Conservation (phyloP, 2,113 vertebrate genomes). For the Typhlomys cinereus region DNA sequence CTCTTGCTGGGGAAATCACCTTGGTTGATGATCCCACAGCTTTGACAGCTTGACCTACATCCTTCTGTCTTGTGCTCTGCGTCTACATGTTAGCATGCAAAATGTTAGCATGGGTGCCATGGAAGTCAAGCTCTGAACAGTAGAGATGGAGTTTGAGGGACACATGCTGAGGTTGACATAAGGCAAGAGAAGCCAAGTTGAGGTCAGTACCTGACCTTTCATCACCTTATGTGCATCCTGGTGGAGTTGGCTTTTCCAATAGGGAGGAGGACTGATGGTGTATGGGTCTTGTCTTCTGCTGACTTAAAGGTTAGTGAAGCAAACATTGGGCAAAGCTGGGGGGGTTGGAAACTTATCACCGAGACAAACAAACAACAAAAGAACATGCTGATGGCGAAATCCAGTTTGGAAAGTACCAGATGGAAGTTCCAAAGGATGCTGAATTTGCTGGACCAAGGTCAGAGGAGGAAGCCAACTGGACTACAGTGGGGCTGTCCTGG, state of each 20-base stretch:
- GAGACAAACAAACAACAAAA: not conserved
- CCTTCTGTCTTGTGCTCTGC: not conserved
- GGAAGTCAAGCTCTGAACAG: not conserved
- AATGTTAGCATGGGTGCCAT: not conserved
- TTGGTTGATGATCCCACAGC: constrained; percentile 37
- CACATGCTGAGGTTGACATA: not conserved
- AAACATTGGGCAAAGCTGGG: not conserved
- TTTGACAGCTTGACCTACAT: constrained; percentile 46
- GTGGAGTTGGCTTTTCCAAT: not conserved
- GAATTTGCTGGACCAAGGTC: not conserved
- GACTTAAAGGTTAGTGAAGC: not conserved
- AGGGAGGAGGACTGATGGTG: not conserved
- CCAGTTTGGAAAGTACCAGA: not conserved
- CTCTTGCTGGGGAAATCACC: constrained; percentile 42
- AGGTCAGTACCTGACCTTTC: not conserved
- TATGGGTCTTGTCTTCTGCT: not conserved
- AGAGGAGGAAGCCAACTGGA: not conserved
- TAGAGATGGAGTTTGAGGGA: not conserved
- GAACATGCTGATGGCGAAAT: not conserved
- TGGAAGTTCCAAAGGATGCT: not conserved
- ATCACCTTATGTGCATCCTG: not conserved
- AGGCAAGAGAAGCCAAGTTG: not conserved
- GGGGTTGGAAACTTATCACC: not conserved
- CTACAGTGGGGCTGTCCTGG: not conserved
- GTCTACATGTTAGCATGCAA: not conserved